These are phyloP conservation scores for Acipenser oxyrinchus DNA, from an alignment of 2,797 vertebrate species.

Conservation along the genomic window DNA sequence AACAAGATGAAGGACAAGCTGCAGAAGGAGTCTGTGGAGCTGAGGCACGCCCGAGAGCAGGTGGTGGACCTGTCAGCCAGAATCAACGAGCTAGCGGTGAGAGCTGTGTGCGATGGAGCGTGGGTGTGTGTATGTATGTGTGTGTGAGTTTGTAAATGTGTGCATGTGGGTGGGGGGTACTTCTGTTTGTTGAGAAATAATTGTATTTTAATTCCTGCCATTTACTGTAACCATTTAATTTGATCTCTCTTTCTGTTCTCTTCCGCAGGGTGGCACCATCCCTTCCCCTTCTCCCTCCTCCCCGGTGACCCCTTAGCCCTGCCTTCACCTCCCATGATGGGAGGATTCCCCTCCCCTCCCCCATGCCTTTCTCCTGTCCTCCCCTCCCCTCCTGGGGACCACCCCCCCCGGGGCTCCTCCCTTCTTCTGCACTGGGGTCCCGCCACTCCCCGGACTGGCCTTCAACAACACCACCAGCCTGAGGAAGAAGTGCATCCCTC, in stretches of 20 bases:
- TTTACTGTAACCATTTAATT: too few relatives aligned
- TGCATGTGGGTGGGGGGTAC: too few relatives aligned
- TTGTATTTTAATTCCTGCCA: too few relatives aligned
- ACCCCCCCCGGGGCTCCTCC: constrained; percentile 52
- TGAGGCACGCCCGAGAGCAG: constrained; percentile 82
- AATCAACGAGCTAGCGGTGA: constrained; percentile 76
- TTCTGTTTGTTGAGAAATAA: too few relatives aligned
- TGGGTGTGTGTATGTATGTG: neutral
- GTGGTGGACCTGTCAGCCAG: constrained; percentile 77
- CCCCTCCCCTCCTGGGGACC: constrained; percentile 51
- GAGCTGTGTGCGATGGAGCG: constrained; percentile 23
- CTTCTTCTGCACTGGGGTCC: constrained; percentile 34
- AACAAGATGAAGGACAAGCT: constrained; percentile 99
- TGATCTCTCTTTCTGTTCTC: constrained; percentile 9
- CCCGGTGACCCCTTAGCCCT: constrained; percentile 67
- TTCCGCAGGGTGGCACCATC: constrained; percentile 54
- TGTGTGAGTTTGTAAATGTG: too few relatives aligned
- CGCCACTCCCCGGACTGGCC: constrained; percentile 40
- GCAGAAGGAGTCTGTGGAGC: constrained; percentile 84
- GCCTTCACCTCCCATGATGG: constrained; percentile 49
- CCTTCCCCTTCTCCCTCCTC: constrained; percentile 56
- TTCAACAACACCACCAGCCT: constrained; percentile 50
- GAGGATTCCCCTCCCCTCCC: constrained; percentile 67
- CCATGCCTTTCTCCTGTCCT: constrained; percentile 42
- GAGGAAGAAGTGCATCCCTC: constrained; percentile 80